These are phyloP conservation scores for Clusia tigrina DNA, from an alignment of 2,888 invertebrate species.

Conservation along the genomic window DNA sequence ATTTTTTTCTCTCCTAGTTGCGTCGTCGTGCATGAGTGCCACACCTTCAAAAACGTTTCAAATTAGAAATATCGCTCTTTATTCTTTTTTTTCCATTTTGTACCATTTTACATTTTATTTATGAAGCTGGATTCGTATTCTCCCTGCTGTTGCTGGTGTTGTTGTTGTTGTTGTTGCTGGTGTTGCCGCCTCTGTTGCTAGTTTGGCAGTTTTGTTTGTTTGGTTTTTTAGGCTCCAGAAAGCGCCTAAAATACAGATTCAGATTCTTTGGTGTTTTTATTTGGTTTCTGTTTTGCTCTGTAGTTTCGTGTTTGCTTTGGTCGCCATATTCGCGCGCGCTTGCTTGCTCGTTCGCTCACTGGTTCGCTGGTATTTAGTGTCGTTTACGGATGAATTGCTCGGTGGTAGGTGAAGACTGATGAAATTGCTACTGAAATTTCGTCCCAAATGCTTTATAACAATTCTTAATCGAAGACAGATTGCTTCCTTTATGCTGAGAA, in stretches of 20 bases:
- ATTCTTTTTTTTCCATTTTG: neutral
- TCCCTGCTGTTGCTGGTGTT: constrained; percentile 19
- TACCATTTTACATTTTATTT: constrained; percentile 4
- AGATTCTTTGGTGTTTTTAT: neutral
- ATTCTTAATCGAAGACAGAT: no score
- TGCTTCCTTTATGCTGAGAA: no score
- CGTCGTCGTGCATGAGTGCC: constrained; percentile 22
- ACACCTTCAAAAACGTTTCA: constrained; percentile 24
- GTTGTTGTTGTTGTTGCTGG: constrained; percentile 23
- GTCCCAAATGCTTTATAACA: no score
- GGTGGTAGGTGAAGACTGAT: neutral
- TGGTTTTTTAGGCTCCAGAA: constrained; percentile 47
- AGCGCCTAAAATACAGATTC: constrained; percentile 29
- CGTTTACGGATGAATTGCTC: neutral
- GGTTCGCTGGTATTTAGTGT: neutral
- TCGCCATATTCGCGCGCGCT: neutral
- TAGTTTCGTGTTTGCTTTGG: constrained; percentile 3
- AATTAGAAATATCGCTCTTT: constrained; percentile 15
- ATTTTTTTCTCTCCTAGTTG: neutral
- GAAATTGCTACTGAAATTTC: no score
- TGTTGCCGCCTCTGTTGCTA: constrained; percentile 38
- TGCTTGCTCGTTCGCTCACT: no score
- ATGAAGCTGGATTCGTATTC: neutral
- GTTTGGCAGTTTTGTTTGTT: constrained; percentile 53
- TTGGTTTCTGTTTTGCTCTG: constrained; percentile 4